phyloP scores from a whole-genome alignment of 2,888 invertebrate species.

The Dryococelus australis region DNA sequence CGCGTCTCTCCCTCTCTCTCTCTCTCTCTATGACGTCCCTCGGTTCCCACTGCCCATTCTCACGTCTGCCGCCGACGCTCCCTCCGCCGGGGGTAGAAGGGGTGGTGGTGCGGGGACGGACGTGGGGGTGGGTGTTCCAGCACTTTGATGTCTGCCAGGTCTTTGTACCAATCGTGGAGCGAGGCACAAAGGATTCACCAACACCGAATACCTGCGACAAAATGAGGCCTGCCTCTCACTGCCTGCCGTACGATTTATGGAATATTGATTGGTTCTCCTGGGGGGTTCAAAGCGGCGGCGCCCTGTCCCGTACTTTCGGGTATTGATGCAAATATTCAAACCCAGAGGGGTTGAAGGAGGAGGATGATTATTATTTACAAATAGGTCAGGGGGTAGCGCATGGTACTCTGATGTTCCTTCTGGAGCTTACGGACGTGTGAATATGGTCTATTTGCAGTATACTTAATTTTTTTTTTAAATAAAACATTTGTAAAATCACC shows the following conservation, averaged over 20 bases:
- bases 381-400: background rate
- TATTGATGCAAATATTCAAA: background rate
- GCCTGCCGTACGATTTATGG: background rate
- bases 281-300: background rate
- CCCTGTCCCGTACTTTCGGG: background rate
- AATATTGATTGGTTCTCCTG: slow-evolving; percentile 22
- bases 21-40: background rate
- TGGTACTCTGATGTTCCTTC: no score
- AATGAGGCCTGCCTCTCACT: slow-evolving; percentile 13
- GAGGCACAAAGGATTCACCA: background rate
- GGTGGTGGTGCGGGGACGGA: background rate
- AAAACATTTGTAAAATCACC: no score
- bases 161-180: background rate
- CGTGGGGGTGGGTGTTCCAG: background rate
- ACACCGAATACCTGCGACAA: slow-evolving; percentile 16
- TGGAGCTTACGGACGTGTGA: no score
- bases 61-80: background rate
- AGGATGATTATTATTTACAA: background rate
- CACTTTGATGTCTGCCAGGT: slow-evolving; percentile 16
- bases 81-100: background rate
- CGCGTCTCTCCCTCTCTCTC: no score
- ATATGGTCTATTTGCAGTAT: no score
- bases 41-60: background rate
- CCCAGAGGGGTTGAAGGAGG: background rate
- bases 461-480: no score